Percentiles rank a stretch among this genome's conserved stretches.
phyloP scores from a whole-genome alignment of 2,797 vertebrate species.

The Rhincodon typus region DNA sequence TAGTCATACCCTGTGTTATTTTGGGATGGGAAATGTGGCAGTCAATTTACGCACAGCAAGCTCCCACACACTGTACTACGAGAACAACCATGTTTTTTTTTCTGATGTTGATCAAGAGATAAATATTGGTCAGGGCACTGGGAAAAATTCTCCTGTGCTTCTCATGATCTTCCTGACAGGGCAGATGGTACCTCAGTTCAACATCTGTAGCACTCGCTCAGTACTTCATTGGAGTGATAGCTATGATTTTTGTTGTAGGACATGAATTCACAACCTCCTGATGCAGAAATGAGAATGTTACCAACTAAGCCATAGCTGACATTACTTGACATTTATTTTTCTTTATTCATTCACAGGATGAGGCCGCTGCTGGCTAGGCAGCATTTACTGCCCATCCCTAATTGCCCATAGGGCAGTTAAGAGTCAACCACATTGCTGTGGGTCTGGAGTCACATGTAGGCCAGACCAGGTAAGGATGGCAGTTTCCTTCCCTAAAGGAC shows the following conservation, averaged over 20 bases:
- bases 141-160: too few relatives aligned
- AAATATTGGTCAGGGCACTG: too few relatives aligned
- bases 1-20: neutral
- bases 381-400: too few relatives aligned
- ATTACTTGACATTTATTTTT: neutral
- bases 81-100: too few relatives aligned
- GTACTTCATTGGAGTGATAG: neutral
- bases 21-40: neutral
- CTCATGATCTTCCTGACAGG: neutral
- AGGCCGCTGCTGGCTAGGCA: too few relatives aligned
- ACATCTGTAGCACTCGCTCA: neutral
- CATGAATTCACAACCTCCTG: neutral
- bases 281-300: neutral
- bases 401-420: too few relatives aligned
- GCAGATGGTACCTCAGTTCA: neutral
- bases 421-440: too few relatives aligned
- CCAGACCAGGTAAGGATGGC: too few relatives aligned
- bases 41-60: neutral
- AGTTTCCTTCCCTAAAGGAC: too few relatives aligned
- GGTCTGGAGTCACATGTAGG: too few relatives aligned
- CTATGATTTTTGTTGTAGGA: neutral
- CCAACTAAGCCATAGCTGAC: neutral
- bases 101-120: neutral
- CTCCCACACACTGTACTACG: too few relatives aligned
- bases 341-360: too few relatives aligned